phyloP scores from a whole-genome alignment of 1,140 invertebrate genomes.

The Notospermus geniculatus region DNA sequence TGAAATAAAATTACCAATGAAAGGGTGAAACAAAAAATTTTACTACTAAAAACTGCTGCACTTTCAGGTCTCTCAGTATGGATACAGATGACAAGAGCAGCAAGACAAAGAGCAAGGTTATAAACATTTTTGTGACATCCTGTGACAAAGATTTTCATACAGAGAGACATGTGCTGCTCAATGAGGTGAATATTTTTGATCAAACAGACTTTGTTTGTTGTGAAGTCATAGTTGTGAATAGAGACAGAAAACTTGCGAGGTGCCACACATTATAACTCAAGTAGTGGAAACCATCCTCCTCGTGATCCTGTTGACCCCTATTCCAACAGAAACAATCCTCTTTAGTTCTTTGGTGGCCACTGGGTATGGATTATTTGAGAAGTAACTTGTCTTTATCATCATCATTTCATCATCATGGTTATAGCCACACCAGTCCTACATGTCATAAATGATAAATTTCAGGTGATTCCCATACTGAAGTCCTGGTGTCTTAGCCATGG shows the following conservation, averaged over 20 bases:
- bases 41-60: no score
- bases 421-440: no score
- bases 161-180: neutral
- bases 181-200: neutral
- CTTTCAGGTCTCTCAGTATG: no score
- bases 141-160: conserved; percentile 1
- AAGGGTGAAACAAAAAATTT: no score
- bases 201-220: neutral
- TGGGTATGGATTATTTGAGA: neutral
- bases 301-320: neutral
- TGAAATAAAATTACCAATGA: no score
- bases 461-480: conserved; percentile 22
- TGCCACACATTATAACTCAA: neutral
- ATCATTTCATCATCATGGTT: no score
- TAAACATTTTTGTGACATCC: conserved; percentile 1
- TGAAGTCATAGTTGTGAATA: neutral
- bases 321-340: neutral
- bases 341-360: neutral
- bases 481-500: conserved; percentile 17
- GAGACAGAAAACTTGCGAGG: neutral
- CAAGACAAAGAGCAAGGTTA: no score
- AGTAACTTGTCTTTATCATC: no score
- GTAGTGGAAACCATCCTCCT: neutral
- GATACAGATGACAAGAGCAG: no score
- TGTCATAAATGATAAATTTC: no score